Percentiles rank a stretch among this genome's conserved stretches.
Evolutionary conservation across 1,140 invertebrate genomes (phyloP).

Genomic region (Pissodes strobi): DNA sequence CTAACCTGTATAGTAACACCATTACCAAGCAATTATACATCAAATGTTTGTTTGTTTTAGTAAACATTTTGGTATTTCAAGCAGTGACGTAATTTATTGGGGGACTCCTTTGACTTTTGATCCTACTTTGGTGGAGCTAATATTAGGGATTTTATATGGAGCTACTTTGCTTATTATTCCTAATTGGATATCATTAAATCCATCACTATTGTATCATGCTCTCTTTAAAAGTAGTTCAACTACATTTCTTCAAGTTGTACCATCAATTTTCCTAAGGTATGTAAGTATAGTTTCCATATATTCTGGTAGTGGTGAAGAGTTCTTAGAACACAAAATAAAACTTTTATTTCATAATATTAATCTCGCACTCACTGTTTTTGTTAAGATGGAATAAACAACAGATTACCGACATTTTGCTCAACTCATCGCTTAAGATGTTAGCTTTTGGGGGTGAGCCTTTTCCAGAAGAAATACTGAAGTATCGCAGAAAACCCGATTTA

Average conservation of each 20-base stretch:
- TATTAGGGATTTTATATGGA: constrained; percentile 66
- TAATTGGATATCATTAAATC: constrained; percentile 58
- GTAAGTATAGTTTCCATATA: not conserved
- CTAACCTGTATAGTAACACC: not conserved
- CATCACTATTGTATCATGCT: constrained; percentile 58
- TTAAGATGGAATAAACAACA: constrained; percentile 58
- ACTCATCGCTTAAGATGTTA: constrained; percentile 61
- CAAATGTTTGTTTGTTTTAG: constrained; percentile 43
- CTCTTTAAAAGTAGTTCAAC: constrained; percentile 58
- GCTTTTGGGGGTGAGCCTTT: constrained; percentile 69
- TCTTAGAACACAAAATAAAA: no score
- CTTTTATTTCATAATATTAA: no score
- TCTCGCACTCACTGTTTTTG: not conserved
- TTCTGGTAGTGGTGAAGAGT: no score
- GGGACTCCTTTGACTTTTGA: constrained; percentile 81
- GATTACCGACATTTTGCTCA: constrained; percentile 64
- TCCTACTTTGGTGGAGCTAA: constrained; percentile 78
- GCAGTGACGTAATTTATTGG: constrained; percentile 69
- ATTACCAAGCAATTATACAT: not conserved
- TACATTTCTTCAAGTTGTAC: constrained; percentile 77
- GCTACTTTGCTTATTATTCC: constrained; percentile 69
- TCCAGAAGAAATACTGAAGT: constrained; percentile 50
- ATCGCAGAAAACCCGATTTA: constrained; percentile 22
- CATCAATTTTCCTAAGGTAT: constrained; percentile 67
- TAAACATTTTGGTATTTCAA: constrained; percentile 59